Evolutionary conservation across 2,797 vertebrate species (phyloP).

Genomic region (Acanthornis magna): DNA sequence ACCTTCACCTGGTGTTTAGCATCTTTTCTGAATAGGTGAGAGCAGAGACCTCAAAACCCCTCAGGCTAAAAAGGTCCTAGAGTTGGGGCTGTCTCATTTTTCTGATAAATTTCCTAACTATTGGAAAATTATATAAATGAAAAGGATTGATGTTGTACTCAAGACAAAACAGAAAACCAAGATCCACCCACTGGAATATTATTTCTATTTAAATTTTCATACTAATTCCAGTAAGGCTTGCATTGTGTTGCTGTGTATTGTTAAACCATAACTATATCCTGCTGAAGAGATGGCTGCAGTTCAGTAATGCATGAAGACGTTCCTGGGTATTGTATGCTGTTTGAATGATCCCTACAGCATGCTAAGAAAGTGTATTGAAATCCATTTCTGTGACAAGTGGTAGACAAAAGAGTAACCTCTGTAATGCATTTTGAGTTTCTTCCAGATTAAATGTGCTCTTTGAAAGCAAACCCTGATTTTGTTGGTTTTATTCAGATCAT

Average conservation of each 20-base stretch:
- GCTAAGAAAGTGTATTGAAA: neutral
- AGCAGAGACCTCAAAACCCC: neutral
- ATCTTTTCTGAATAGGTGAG: neutral
- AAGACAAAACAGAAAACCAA: neutral
- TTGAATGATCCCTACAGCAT: neutral
- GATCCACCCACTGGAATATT: neutral
- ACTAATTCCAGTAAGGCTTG: neutral
- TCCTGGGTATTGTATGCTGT: neutral
- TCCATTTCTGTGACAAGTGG: neutral
- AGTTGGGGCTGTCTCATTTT: neutral
- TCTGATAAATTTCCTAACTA: neutral
- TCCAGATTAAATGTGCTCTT: neutral
- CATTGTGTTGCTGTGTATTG: neutral
- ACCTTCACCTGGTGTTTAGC: neutral
- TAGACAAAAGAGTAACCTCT: constrained; percentile 10
- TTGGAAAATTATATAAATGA: neutral
- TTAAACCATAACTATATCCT: neutral
- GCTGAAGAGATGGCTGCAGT: neutral
- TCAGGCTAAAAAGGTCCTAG: neutral
- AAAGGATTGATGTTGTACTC: neutral
- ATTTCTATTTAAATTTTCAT: neutral
- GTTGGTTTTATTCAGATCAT: neutral
- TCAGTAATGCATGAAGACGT: neutral
- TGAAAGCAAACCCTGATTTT: neutral
- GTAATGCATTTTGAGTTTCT: constrained; percentile 6